Percentiles rank a stretch among this genome's conserved stretches.
These are phyloP conservation scores for Glareola pratincola DNA, from an alignment of 2,113 vertebrate genomes.

Conservation along the genomic window DNA sequence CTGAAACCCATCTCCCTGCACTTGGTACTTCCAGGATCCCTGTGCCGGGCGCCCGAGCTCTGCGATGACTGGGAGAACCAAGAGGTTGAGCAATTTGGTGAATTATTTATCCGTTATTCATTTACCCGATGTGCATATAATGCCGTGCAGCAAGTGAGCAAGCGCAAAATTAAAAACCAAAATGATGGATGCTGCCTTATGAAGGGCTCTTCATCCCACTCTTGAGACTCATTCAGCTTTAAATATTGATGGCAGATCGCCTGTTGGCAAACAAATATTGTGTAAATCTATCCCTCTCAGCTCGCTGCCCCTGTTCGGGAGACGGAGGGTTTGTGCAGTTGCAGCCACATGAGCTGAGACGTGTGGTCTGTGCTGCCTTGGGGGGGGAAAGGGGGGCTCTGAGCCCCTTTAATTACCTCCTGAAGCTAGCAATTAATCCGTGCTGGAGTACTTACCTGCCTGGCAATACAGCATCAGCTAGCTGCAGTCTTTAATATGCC, in stretches of 20 bases:
- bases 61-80: neutral
- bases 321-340: neutral
- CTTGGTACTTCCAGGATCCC: neutral
- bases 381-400: neutral
- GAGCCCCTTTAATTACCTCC: neutral
- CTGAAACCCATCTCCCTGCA: neutral
- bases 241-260: constrained; percentile 19
- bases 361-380: neutral
- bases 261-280: constrained; percentile 24
- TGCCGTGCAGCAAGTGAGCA: neutral
- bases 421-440: neutral
- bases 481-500: neutral
- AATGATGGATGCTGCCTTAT: constrained; percentile 40
- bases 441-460: neutral
- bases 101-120: constrained; percentile 48
- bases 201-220: constrained; percentile 49
- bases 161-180: constrained; percentile 31
- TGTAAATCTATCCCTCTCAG: neutral
- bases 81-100: neutral
- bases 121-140: neutral
- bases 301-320: neutral
- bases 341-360: neutral
- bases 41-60: neutral
- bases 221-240: constrained; percentile 45
- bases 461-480: neutral